These are phyloP conservation scores for Blennius ocellaris DNA, from an alignment of 2,113 vertebrate species.

Conservation along the genomic window DNA sequence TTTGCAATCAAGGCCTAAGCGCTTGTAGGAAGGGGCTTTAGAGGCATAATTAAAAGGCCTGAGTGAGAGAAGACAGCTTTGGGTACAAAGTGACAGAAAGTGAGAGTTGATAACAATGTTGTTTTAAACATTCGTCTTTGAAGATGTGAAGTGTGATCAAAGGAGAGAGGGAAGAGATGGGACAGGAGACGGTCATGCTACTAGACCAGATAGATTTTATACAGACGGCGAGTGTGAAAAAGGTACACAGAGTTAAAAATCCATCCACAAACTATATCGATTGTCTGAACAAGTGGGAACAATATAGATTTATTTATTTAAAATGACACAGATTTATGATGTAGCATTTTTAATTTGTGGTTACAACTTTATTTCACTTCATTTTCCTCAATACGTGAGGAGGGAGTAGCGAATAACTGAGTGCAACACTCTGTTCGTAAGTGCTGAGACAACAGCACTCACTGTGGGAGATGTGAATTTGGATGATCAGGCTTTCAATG, in stretches of 20 bases:
- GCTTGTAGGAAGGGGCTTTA: constrained; percentile 64
- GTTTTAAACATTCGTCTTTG: constrained; percentile 28
- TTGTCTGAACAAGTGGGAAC: not conserved
- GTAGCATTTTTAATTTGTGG: not conserved
- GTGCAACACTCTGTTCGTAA: not conserved
- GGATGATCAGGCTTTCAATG: constrained; percentile 17
- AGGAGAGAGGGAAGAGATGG: constrained; percentile 4
- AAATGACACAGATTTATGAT: not conserved
- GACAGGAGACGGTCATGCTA: constrained; percentile 22
- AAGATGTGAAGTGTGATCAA: constrained; percentile 28
- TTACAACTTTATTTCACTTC: not conserved
- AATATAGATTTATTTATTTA: not conserved
- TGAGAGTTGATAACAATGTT: constrained; percentile 37
- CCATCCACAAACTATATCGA: not conserved
- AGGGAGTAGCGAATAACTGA: not conserved
- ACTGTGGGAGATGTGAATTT: not conserved
- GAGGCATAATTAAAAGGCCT: constrained; percentile 73
- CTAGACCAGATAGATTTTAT: constrained; percentile 40
- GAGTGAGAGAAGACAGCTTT: constrained; percentile 56
- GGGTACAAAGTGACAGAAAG: constrained; percentile 59
- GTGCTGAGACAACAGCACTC: not conserved
- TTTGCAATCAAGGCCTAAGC: constrained; percentile 77
- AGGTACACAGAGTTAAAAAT: not conserved
- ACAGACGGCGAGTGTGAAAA: not conserved
- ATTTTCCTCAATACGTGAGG: not conserved